Evolutionary conservation across 2,797 vertebrate genomes (phyloP), one percentile per base, ranked within the genome.

Genomic region (Spea hammondii): DNA sequence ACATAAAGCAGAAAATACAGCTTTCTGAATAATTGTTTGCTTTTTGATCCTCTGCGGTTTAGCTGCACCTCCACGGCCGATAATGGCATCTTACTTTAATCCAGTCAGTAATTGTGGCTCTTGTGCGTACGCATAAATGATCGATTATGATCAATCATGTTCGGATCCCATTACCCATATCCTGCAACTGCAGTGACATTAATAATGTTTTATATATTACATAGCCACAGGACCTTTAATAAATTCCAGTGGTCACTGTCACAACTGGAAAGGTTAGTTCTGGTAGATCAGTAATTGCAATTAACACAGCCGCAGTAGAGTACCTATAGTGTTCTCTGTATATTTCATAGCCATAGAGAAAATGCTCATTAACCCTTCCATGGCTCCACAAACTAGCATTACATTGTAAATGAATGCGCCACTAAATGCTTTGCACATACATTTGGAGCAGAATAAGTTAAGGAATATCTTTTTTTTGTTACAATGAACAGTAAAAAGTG

Each of bases 201-300:
- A 62, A 62, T 62, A 17, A 17, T 62, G 59, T 62, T 62, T 62
- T 62, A 62, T 62, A 32, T 62, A 62, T 62, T 62, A 62, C 59
- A 14, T 5, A 62, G 59, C 59, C 59, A 17, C 45, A 46, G 13
- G 47, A 10, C 46, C 11, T 49, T 4, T 46, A 65, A 65, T 65
- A 65, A 47, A 65, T 65, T 65, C 47, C 47, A 67, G 65, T 13
- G 45, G 45, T 67, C 65, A 67, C 46, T n/a, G 17, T 62, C 59
- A 32, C 59, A 62, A 62, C 59, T 62, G 59, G 14, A 62, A 62
- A 62, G 59, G 5, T 8, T 11, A 45, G 5, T 65, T 32, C 65
- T 49, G 12, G 65, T 67, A 67, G 46, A 32, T 47, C 45, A n/a
- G 46, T n/a, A 48, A 47, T 48, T 67, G 45, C 45, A 67, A 46